A percentile compares a stretch with the other conserved stretches of the same genome.
These are phyloP conservation scores for Urophycis tenuis DNA, from an alignment of 2,797 vertebrate genomes.

Conservation along the genomic window DNA sequence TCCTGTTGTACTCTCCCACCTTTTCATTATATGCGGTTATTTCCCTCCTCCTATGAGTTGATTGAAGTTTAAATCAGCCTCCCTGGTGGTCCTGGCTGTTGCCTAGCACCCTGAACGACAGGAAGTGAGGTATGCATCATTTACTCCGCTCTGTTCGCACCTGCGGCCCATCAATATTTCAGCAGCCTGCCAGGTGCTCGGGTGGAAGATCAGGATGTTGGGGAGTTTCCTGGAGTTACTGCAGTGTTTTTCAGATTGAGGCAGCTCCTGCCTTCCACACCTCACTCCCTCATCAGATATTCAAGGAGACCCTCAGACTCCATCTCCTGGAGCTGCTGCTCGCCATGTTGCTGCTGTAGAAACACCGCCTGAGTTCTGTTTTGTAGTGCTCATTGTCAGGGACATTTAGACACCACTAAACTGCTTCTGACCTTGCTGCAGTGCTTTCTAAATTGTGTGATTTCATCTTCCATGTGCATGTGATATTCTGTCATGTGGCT, in stretches of 20 bases:
- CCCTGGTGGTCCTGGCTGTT: constrained; percentile 13
- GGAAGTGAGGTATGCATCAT: constrained; percentile 51
- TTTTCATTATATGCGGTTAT: background rate
- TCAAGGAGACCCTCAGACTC: background rate
- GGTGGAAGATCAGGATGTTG: constrained; percentile 47
- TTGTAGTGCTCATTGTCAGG: too few species aligned
- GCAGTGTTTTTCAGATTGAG: constrained; percentile 46
- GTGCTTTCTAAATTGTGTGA: background rate
- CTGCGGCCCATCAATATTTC: constrained; percentile 62
- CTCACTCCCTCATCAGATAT: background rate
- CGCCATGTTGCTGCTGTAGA: background rate
- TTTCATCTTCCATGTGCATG: too few species aligned
- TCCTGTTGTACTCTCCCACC: background rate
- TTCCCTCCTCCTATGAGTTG: background rate
- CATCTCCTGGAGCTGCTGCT: background rate
- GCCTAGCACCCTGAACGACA: constrained; percentile 25
- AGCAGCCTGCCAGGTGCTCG: constrained; percentile 48
- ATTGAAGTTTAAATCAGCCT: background rate
- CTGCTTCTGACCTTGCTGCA: background rate
- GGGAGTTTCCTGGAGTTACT: constrained; percentile 50
- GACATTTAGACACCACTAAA: too few species aligned
- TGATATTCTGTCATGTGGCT: too few species aligned
- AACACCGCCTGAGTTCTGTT: too few species aligned
- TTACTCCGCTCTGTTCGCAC: constrained; percentile 45
- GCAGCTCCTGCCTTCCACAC: constrained; percentile 35